Base-by-base conservation (phyloP, 2,113 vertebrate genomes). In the Thomomys bottae region DNA sequence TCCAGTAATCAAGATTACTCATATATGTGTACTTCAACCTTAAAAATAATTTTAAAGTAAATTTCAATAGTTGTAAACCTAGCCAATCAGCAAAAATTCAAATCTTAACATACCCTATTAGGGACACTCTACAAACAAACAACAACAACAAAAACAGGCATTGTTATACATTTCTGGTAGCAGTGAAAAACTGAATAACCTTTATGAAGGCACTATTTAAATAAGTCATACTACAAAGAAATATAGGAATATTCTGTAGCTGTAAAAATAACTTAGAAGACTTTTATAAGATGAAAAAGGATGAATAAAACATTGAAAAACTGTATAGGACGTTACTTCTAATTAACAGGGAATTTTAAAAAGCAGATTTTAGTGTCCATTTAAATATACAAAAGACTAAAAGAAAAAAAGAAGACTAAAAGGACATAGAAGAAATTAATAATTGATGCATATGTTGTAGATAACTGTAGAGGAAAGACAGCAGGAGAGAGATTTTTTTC, bases 361-460 rank as follows among this genome's bases (percentile, higher is more conserved):
- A 49, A 49, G 14, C 49, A 54, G 49, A 84, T 67, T 66, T 87
- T 81, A 38, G 66, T 54, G 36, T 92, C 77, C 38, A 93, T n/a
- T 84, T 88, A 80, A 26, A 61, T 76, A 42, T 67, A n/a, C 59
- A 54, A 79, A 86, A 90, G 49, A 91, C 72, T 67, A 89, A 38
- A 93, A 54, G 23, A n/a, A n/a, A n/a, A n/a, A n/a, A n/a, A n/a
- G n/a, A 86, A 90, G 49, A 91, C 72, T 67, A 89, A 38, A 93
- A 54, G 23, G 34, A 81, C 17, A 61, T 5, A 85, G n/a, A 93
- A 42, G 38, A 90, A 78, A 78, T 42, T 67, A 80, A 80, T 14
- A 80, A 84, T 72, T 77, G 73, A 45, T 28, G 84, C 59, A 20
- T 4, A 72, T 32, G 11, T 49, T 17, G 49, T 68, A 21, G 36